A percentile compares a stretch with the other conserved stretches of the same genome.
These are phyloP conservation scores for Seriola dumerili DNA, from an alignment of 2,113 vertebrate species.

Conservation along the genomic window DNA sequence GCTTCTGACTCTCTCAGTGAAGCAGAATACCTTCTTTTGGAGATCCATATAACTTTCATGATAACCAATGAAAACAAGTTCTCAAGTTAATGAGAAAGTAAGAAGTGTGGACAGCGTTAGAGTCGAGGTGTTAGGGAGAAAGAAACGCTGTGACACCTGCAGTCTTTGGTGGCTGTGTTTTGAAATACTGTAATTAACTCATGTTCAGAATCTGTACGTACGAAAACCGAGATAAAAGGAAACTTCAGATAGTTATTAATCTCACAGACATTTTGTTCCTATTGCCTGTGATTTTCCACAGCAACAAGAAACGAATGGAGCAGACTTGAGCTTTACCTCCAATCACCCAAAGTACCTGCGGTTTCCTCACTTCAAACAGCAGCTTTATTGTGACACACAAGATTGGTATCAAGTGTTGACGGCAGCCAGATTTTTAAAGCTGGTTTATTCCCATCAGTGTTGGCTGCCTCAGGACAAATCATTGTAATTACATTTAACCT, in stretches of 20 bases:
- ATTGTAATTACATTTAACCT: slow-evolving; percentile 44
- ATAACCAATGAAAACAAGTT: slow-evolving; percentile 27
- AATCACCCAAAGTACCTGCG: slow-evolving; percentile 45
- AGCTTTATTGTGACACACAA: slow-evolving; percentile 37
- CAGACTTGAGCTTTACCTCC: slow-evolving; percentile 31
- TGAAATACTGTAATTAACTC: slow-evolving; percentile 63
- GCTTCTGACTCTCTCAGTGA: background rate
- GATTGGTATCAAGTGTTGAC: slow-evolving; percentile 39
- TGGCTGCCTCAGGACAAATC: slow-evolving; percentile 30
- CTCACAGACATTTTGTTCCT: slow-evolving; percentile 52
- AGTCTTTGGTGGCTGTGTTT: slow-evolving; percentile 25
- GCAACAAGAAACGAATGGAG: slow-evolving; percentile 29
- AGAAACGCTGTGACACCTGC: slow-evolving; percentile 39
- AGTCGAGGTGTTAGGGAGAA: slow-evolving; percentile 12
- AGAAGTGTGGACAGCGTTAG: slow-evolving; percentile 2
- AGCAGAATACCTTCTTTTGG: slow-evolving; percentile 38
- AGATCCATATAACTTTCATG: slow-evolving; percentile 13
- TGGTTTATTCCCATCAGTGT: slow-evolving; percentile 27
- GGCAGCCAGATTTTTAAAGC: slow-evolving; percentile 24
- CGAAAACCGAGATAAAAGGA: slow-evolving; percentile 53
- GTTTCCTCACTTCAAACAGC: slow-evolving; percentile 48
- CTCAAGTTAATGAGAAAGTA: slow-evolving; percentile 42
- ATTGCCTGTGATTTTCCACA: slow-evolving; percentile 39
- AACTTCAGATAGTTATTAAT: slow-evolving; percentile 62
- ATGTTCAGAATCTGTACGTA: slow-evolving; percentile 36